Evolutionary conservation across 1,140 invertebrate genomes (phyloP).

Genomic region (Eufriesea mexicana): DNA sequence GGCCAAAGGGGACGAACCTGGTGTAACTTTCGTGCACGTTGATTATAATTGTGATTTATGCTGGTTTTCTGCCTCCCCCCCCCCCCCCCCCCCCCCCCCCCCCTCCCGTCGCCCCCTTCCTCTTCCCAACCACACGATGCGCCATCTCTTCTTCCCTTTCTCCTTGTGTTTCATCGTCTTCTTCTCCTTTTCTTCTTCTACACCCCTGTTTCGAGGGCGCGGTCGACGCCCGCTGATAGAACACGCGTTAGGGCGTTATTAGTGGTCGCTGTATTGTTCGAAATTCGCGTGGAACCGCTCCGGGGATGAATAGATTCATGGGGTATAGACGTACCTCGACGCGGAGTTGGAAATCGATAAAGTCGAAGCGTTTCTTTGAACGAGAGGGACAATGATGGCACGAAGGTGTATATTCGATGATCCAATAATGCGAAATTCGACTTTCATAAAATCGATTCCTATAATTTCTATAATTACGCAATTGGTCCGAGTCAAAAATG

Average conservation of each 20-base stretch:
- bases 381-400: not conserved
- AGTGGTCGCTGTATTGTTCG: constrained; percentile 44
- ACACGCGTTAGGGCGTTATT: constrained; percentile 64
- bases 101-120: not conserved
- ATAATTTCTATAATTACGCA: too few relatives aligned
- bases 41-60: constrained; percentile 76
- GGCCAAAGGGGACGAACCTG: constrained; percentile 55
- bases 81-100: not conserved
- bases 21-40: constrained; percentile 73
- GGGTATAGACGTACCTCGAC: constrained; percentile 24
- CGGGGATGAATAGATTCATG: constrained; percentile 12
- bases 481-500: too few relatives aligned
- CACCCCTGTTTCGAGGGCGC: not conserved
- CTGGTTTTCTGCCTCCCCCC: constrained; percentile 28
- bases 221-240: constrained; percentile 54
- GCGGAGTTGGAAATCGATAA: not conserved
- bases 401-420: not conserved
- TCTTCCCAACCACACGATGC: not conserved
- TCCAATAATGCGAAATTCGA: too few relatives aligned
- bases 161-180: constrained; percentile 19
- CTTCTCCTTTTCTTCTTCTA: not conserved
- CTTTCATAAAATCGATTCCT: too few relatives aligned
- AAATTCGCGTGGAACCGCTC: constrained; percentile 28
- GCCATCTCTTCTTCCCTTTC: not conserved
- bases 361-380: not conserved